Percentiles rank a stretch among this genome's conserved stretches.
These are phyloP conservation scores for Drosophila melanogaster DNA, from an alignment of 1,140 invertebrate species.

Conservation along the genomic window DNA sequence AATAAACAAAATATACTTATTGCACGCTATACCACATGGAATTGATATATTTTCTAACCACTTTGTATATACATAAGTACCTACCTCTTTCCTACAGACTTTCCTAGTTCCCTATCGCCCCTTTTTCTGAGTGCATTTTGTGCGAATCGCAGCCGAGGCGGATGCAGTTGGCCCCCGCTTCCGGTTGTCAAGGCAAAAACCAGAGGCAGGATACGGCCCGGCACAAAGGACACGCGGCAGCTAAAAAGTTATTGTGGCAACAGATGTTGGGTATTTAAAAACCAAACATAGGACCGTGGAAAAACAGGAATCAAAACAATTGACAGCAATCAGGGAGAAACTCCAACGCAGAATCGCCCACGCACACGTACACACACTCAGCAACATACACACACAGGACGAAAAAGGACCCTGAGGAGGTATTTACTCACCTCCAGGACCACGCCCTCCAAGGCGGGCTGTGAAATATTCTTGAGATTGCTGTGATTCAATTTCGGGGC, in stretches of 20 bases:
- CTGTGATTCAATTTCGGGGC: constrained; percentile 87
- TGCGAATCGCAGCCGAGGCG: constrained; percentile 31
- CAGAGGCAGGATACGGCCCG: constrained; percentile 30
- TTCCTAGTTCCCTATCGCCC: background rate
- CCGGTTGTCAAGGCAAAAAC: constrained; percentile 62
- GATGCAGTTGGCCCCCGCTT: constrained; percentile 69
- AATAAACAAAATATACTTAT: too few relatives aligned
- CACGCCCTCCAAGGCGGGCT: constrained; percentile 85
- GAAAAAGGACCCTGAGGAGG: background rate
- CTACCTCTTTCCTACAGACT: background rate
- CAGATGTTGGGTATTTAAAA: constrained; percentile 69
- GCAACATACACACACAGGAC: background rate
- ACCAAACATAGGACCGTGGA: constrained; percentile 29
- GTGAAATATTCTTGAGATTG: constrained; percentile 86
- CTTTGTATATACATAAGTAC: too few relatives aligned
- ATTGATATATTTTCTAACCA: too few relatives aligned
- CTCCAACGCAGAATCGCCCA: constrained; percentile 6
- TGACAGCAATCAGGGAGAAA: too few relatives aligned
- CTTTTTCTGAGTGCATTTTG: constrained; percentile 23
- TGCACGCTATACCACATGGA: too few relatives aligned
- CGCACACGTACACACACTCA: background rate
- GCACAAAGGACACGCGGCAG: constrained; percentile 39
- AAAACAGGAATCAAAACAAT: constrained; percentile 3
- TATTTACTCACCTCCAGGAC: constrained; percentile 83
- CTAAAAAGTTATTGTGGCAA: constrained; percentile 78